A percentile compares a stretch with the other conserved stretches of the same genome.
These are phyloP conservation scores for Globia sparganii DNA, from an alignment of 2,888 invertebrate species.

Conservation along the genomic window DNA sequence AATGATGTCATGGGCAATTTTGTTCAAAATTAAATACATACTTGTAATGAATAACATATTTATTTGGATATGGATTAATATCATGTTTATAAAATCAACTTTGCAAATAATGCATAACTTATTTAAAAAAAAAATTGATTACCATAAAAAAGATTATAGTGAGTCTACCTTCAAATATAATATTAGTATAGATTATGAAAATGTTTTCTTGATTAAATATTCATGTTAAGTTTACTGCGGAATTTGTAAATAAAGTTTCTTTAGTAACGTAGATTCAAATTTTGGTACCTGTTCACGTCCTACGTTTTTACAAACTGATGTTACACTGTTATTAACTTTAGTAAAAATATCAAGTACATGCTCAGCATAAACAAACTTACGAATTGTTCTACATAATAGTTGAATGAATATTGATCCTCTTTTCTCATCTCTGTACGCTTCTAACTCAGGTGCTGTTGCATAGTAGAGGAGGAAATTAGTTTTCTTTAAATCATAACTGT, in stretches of 20 bases:
- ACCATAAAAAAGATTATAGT: too few relatives aligned
- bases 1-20: too few relatives aligned
- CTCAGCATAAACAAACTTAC: conserved; percentile 73
- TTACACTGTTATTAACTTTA: conserved; percentile 79
- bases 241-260: conserved; percentile 81
- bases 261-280: conserved; percentile 80
- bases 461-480: conserved; percentile 84
- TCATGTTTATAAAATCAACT: too few relatives aligned
- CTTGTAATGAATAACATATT: too few relatives aligned
- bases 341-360: conserved; percentile 84
- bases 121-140: too few relatives aligned
- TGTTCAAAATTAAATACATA: too few relatives aligned
- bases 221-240: conserved; percentile 36
- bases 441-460: conserved; percentile 86
- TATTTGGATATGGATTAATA: too few relatives aligned
- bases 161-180: too few relatives aligned
- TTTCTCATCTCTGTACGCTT: conserved; percentile 81
- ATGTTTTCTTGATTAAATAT: background rate
- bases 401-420: conserved; percentile 86
- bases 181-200: background rate
- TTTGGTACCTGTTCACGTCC: conserved; percentile 80
- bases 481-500: conserved; percentile 75
- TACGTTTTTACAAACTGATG: conserved; percentile 71
- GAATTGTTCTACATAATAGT: conserved; percentile 77
- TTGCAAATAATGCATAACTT: too few relatives aligned